Base-by-base conservation (phyloP, 2,888 invertebrate genomes). In the Dynastes maya region DNA sequence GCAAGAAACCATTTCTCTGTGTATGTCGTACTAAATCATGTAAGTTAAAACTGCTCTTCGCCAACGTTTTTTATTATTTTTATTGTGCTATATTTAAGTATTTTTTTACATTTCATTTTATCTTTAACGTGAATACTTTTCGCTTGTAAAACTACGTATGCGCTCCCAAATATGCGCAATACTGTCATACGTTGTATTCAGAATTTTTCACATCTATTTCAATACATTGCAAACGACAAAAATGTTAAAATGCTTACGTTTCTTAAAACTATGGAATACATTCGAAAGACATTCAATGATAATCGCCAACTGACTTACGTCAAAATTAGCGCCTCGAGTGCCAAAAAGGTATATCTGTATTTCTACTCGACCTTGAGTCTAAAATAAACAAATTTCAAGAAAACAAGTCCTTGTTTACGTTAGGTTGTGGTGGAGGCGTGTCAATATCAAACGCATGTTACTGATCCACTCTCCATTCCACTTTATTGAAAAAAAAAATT, bases 331-430 rank as follows among this genome's bases (percentile, higher is more conserved):
- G 49, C 13, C 61, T 75, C 22, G 51, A 45, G 75, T 63, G 63
- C 51, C 49, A 75, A 51, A 75, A 75, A 75, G 4, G 53, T 45
- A 63, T 55, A 72, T 64, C 16, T 75, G n/a, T 51, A 45, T 49
- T 68, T 51, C 29, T 45, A 68, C 29, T 11, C 27, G 51, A 68
- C 68, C 68, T 68, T 49, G 29, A 32, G 45, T 49, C 29, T 16
- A 75, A 75, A 75, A 75, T 75, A 75, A 75, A 64, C 45, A 29
- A 63, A 64, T 75, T 49, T 63, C 2, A 4, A 49, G 49, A 75
- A 75, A 75, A 45, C 74, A 63, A 55, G 29, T 74, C 63, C 75
- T 63, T 63, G 49, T 16, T 51, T 51, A 63, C 29, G 27, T 63
- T 63, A 3, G 6, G 13, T 29, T 29, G 32, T 63, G 29, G 27